Conservation (phyloP, 2,797 vertebrate genomes). For the Buceros bicornis region DNA sequence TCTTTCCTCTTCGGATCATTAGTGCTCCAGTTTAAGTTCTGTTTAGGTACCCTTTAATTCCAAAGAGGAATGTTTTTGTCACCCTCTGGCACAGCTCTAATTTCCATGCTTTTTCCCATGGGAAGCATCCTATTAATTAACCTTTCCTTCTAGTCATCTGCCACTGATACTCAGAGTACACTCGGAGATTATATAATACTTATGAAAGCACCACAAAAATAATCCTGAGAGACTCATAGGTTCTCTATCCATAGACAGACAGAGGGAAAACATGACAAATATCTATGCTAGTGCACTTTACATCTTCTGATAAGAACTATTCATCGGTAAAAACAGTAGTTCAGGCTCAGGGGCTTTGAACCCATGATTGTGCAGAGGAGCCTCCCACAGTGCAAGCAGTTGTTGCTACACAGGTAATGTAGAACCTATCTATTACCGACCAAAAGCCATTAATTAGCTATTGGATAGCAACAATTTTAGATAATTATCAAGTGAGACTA, state of each 20-base stretch:
- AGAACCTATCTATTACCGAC: background rate
- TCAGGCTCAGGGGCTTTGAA: background rate
- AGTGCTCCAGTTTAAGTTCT: background rate
- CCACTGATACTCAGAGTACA: background rate
- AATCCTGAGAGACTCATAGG: background rate
- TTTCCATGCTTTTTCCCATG: background rate
- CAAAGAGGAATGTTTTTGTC: background rate
- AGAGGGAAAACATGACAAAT: background rate
- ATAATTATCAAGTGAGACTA: background rate
- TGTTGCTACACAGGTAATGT: background rate
- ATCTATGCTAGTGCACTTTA: background rate
- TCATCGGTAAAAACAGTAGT: background rate
- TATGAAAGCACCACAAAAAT: background rate
- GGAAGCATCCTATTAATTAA: background rate
- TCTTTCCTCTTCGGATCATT: background rate
- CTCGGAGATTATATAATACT: background rate
- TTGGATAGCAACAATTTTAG: background rate
- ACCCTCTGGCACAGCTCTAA: background rate
- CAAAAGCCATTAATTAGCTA: constrained; percentile 30
- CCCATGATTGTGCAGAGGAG: background rate
- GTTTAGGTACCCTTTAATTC: background rate
- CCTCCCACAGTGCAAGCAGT: background rate
- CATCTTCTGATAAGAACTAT: background rate
- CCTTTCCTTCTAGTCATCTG: background rate
- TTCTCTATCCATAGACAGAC: background rate